Evolutionary conservation across 2,888 invertebrate genomes (phyloP).

Genomic region (Meta bourneti): DNA sequence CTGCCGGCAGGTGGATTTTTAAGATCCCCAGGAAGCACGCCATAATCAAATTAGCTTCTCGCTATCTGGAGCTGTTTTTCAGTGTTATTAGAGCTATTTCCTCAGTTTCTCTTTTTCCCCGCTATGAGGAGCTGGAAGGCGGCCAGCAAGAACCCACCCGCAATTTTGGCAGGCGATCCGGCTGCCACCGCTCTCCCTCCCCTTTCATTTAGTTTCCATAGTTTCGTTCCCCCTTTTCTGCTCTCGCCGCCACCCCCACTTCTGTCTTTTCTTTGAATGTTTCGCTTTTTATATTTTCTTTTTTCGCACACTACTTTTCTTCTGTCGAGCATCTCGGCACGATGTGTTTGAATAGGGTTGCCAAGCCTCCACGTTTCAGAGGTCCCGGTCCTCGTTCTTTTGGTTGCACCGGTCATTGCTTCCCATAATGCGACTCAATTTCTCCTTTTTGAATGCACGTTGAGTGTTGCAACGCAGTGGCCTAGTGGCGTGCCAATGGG

Average conservation of each 20-base stretch:
- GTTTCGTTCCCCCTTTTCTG: neutral
- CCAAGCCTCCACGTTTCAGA: no score
- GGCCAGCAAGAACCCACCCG: slow-evolving; percentile 11
- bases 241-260: neutral
- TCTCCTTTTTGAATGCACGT: no score
- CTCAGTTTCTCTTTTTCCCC: neutral
- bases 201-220: neutral
- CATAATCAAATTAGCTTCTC: slow-evolving; percentile 23
- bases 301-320: no score
- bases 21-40: neutral
- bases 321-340: no score
- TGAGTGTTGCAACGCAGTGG: no score
- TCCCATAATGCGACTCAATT: no score
- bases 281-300: neutral
- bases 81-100: slow-evolving; percentile 4
- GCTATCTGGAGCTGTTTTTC: neutral
- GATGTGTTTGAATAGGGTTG: no score
- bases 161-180: slow-evolving; percentile 4
- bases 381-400: no score
- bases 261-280: neutral
- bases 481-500: no score
- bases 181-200: neutral
- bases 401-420: no score
- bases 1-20: neutral
- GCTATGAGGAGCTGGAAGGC: neutral